Conservation (phyloP, 2,797 vertebrate species). For the Sebastes cheni region DNA sequence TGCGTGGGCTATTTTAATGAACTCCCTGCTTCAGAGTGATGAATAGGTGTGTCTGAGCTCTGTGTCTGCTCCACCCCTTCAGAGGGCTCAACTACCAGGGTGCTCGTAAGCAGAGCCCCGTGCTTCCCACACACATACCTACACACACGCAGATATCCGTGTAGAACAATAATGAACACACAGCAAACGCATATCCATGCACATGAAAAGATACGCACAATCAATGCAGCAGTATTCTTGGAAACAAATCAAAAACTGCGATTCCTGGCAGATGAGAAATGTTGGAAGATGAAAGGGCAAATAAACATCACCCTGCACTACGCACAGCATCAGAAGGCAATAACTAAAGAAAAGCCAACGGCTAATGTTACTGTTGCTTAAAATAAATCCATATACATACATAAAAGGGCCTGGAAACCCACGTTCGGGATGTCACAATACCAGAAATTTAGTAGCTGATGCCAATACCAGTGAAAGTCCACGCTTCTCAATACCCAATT, state of each 20-base stretch:
- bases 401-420: not conserved
- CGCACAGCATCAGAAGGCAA: not conserved
- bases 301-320: not conserved
- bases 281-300: constrained; percentile 8
- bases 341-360: not conserved
- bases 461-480: not conserved
- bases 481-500: not conserved
- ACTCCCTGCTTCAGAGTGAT: constrained; percentile 74
- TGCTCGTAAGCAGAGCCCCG: constrained; percentile 17
- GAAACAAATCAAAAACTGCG: not conserved
- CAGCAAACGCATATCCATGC: not conserved
- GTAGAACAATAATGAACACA: constrained; percentile 11
- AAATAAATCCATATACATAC: not conserved
- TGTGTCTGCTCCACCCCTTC: constrained; percentile 62
- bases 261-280: constrained; percentile 27
- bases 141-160: not conserved
- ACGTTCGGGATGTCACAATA: not conserved
- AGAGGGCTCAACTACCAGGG: constrained; percentile 48
- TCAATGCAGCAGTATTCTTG: not conserved
- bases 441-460: not conserved
- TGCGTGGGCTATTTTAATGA: constrained; percentile 76
- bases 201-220: constrained; percentile 5
- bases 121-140: constrained; percentile 24
- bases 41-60: constrained; percentile 70
- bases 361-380: not conserved